Evolutionary conservation across 1,140 invertebrate species (phyloP).

Genomic region (Eciton burchellii): DNA sequence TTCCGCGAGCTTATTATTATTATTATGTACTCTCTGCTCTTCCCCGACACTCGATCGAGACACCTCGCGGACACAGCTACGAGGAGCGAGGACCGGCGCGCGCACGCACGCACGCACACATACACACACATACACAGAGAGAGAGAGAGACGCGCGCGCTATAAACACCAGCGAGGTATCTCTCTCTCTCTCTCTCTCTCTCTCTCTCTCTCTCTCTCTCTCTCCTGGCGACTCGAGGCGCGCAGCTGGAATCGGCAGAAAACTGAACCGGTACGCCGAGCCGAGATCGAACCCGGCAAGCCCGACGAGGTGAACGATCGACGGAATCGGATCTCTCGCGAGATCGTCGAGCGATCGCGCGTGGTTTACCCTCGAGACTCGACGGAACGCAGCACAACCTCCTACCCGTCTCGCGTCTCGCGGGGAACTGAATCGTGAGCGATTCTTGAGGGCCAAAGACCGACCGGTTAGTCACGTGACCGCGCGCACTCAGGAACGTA

Average conservation of each 20-base stretch:
- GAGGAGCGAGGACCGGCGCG: no score
- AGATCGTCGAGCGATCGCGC: background rate
- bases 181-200: no score
- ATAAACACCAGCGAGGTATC: background rate
- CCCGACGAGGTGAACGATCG: background rate
- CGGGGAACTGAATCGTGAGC: slow-evolving; percentile 69
- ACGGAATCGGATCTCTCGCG: background rate
- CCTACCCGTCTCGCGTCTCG: slow-evolving; percentile 46
- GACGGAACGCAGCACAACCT: background rate
- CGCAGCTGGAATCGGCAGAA: background rate
- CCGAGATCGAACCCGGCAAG: background rate
- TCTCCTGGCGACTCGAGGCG: no score
- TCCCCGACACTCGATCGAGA: no score
- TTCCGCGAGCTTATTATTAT: background rate
- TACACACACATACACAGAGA: no score
- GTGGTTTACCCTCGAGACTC: background rate
- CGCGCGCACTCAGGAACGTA: slow-evolving; percentile 65
- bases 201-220: no score
- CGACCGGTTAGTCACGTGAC: slow-evolving; percentile 72
- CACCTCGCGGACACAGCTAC: no score
- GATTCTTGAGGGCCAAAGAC: slow-evolving; percentile 74
- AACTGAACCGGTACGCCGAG: background rate
- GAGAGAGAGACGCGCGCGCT: no score
- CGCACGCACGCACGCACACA: no score
- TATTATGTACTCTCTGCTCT: no score